Evolutionary conservation across 2,888 invertebrate genomes (phyloP).

Genomic region (Tenthredo mesomela): DNA sequence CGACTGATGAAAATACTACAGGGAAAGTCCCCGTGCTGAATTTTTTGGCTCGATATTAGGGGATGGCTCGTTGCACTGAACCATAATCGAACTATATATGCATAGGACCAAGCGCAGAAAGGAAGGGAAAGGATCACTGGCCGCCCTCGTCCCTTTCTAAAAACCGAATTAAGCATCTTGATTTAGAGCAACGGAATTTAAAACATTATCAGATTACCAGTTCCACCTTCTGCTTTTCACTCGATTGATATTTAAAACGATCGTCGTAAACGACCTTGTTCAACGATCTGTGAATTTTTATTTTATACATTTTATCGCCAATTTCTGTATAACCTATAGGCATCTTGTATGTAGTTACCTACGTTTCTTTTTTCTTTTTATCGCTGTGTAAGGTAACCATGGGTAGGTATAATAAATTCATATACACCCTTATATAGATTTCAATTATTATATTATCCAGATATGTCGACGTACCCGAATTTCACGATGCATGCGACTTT

Average conservation of each 20-base stretch:
- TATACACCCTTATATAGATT: not conserved
- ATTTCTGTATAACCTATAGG: not conserved
- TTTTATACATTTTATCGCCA: conserved; percentile 17
- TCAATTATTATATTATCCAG: not conserved
- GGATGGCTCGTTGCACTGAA: conserved; percentile 15
- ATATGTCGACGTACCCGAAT: not conserved
- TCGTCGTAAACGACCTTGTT: conserved; percentile 39
- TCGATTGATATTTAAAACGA: conserved; percentile 27
- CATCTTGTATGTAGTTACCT: not conserved
- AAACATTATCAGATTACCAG: conserved; percentile 32
- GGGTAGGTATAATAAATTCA: not conserved
- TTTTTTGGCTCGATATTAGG: not conserved
- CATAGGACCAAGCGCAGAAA: not conserved
- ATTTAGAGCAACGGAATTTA: conserved; percentile 41
- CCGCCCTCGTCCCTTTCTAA: conserved; percentile 1
- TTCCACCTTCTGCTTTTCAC: conserved; percentile 26
- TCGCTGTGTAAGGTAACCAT: not conserved
- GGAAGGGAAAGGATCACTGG: not conserved
- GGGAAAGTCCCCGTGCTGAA: not conserved
- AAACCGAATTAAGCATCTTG: conserved; percentile 44
- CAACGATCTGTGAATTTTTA: conserved; percentile 46
- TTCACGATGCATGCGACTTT: not conserved
- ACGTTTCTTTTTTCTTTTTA: not conserved
- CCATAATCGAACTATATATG: not conserved
- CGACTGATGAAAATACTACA: conserved; percentile 4